A percentile compares a stretch with the other conserved stretches of the same genome.
phyloP scores from a whole-genome alignment of 1,140 invertebrate genomes.

The Stratiolaelaps scimitus region DNA sequence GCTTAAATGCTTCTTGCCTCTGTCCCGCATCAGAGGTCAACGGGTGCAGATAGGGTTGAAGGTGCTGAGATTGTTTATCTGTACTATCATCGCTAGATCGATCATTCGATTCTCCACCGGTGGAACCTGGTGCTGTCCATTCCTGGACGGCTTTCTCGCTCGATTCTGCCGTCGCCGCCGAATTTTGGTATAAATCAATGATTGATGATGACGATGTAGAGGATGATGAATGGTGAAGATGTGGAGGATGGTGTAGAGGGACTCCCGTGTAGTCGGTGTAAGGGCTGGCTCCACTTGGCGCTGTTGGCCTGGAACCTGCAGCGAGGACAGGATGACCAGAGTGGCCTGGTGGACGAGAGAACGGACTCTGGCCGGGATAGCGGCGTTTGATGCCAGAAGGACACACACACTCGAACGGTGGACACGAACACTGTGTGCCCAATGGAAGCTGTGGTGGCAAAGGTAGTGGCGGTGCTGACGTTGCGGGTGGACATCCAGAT shows the following conservation, averaged over 20 bases:
- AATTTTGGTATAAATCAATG: too few relatives aligned
- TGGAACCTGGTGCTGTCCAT: conserved; percentile 5
- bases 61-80: not conserved
- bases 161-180: too few relatives aligned
- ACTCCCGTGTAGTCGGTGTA: not conserved
- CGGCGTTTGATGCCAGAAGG: not conserved
- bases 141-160: conserved; percentile 2
- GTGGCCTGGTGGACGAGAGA: not conserved
- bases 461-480: not conserved
- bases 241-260: not conserved
- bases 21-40: too few relatives aligned
- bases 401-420: conserved; percentile 14
- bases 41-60: too few relatives aligned
- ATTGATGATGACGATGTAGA: not conserved
- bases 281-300: not conserved
- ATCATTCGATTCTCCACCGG: conserved; percentile 22
- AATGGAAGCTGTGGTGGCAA: too few relatives aligned
- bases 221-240: not conserved
- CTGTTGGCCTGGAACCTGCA: too few relatives aligned
- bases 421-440: not conserved
- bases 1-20: too few relatives aligned
- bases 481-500: not conserved
- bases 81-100: conserved; percentile 20
- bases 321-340: not conserved
- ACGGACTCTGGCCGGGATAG: not conserved